A percentile compares a stretch with the other conserved stretches of the same genome.
phyloP scores from a whole-genome alignment of 2,888 invertebrate genomes.

The Drosophila nigritarsus region DNA sequence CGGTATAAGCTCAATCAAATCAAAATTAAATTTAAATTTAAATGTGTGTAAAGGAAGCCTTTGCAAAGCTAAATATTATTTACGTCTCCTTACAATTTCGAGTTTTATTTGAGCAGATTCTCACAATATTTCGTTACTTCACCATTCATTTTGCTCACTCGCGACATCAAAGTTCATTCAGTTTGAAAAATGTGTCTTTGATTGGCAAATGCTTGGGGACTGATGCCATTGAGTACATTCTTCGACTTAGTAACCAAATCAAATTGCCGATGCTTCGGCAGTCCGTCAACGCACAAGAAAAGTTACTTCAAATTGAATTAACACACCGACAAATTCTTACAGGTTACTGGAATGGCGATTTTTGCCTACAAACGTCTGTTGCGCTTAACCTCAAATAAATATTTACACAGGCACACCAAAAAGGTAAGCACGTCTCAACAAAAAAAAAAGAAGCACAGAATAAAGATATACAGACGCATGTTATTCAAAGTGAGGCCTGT shows the following conservation, averaged over 20 bases:
- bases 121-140: background rate
- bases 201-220: slow-evolving; percentile 27
- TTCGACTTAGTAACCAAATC: slow-evolving; percentile 24
- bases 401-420: slow-evolving; percentile 58
- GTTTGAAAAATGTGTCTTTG: slow-evolving; percentile 14
- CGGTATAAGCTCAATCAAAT: background rate
- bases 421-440: slow-evolving; percentile 53
- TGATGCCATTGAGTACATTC: slow-evolving; percentile 20
- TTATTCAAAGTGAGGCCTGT: slow-evolving; percentile 60
- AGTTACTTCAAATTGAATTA: slow-evolving; percentile 62
- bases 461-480: slow-evolving; percentile 40
- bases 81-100: background rate
- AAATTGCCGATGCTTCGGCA: slow-evolving; percentile 33
- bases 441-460: background rate
- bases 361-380: slow-evolving; percentile 46
- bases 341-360: slow-evolving; percentile 22
- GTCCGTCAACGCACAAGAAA: slow-evolving; percentile 25
- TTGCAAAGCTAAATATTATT: background rate
- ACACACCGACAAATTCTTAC: slow-evolving; percentile 40
- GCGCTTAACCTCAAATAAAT: slow-evolving; percentile 65
- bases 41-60: background rate
- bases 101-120: slow-evolving; percentile 1
- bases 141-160: background rate
- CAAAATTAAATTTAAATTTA: background rate
- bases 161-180: background rate